These are phyloP conservation scores for Caenorhabditis becei DNA, from an alignment of 2,888 invertebrate genomes.

Conservation along the genomic window DNA sequence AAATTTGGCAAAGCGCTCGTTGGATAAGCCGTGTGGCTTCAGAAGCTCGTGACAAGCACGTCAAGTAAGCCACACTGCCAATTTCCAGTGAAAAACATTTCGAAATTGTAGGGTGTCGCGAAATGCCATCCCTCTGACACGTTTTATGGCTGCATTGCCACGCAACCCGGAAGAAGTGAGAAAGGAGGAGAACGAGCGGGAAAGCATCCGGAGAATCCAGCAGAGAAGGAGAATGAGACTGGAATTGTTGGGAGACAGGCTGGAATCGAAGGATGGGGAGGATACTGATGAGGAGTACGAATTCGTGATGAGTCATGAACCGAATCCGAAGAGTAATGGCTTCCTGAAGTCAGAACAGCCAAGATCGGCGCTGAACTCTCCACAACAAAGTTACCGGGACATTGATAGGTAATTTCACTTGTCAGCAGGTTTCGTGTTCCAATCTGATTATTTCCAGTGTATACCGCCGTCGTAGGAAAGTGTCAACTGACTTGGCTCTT, in stretches of 20 bases:
- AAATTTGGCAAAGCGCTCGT: conserved; percentile 93
- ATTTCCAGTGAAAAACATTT: conserved; percentile 4
- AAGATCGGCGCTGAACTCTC: conserved; percentile 63
- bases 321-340: conserved; percentile 28
- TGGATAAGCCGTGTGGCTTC: conserved; percentile 97
- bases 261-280: conserved; percentile 27
- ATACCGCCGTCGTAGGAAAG: conserved; percentile 64
- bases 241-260: conserved; percentile 40
- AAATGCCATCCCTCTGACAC: conserved; percentile 81
- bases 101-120: conserved; percentile 67
- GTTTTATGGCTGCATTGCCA: conserved; percentile 69
- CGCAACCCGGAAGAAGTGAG: conserved; percentile 53
- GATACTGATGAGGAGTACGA: conserved; percentile 50
- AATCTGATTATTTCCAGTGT: conserved; percentile 44
- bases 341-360: conserved; percentile 52
- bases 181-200: conserved; percentile 49
- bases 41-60: conserved; percentile 90
- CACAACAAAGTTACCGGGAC: conserved; percentile 68
- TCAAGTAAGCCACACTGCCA: conserved; percentile 67
- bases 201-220: conserved; percentile 33
- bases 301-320: conserved; percentile 48
- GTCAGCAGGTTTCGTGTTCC: too few relatives aligned
- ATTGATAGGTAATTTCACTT: conserved; percentile 59
- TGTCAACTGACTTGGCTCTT: conserved; percentile 58
- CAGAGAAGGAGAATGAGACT: conserved; percentile 43